Base-by-base conservation (phyloP, 2,888 invertebrate species). In the Dioctria rufipes region DNA sequence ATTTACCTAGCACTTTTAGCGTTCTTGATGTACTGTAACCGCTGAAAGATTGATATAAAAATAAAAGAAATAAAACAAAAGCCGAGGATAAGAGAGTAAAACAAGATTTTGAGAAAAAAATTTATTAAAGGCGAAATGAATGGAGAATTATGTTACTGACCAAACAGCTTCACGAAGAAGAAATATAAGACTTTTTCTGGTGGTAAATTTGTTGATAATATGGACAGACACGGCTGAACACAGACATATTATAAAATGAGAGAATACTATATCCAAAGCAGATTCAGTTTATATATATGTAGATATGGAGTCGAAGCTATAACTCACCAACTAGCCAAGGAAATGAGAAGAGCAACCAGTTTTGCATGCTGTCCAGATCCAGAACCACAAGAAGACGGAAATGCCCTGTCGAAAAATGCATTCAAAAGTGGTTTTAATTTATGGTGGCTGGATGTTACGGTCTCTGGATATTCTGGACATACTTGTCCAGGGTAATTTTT, bases 361-460 rank as follows among this genome's bases (percentile, higher is more conserved):
- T 61, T 61, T 69, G 42, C 73, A 61, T 39, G 65, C 60, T 42
- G 40, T 65, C 65, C 11, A 66, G 43, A 9, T 58, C 49, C 65
- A 58, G 58, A 54, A 54, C 71, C 46, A 37, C 42, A 66, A 54
- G 9, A 75, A 81, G 73, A 67, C 79, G 81, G 81, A 81, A 81
- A 75, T 80, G 66, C 75, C 51, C 73, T 79, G 79, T 81, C 79
- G 80, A 80, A 75, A 79, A 75, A 75, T 79, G 58, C 77, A 69
- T 71, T 81, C 61, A 80, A 79, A 25, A 79, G 75, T 81, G 73
- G 79, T 79, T 81, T 81, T 81, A 81, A 81, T 81, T 81, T 81
- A 79, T 81, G 49, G 81, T 42, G 78, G 58, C 79, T 75, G 75
- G 25, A 60, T 75, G 78, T 79, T 79, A 65, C 79, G 75, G 73